These are phyloP conservation scores for Geodia barretti DNA, from an alignment of 37 sponge, comb jelly and placozoan genomes.

Conservation along the genomic window DNA sequence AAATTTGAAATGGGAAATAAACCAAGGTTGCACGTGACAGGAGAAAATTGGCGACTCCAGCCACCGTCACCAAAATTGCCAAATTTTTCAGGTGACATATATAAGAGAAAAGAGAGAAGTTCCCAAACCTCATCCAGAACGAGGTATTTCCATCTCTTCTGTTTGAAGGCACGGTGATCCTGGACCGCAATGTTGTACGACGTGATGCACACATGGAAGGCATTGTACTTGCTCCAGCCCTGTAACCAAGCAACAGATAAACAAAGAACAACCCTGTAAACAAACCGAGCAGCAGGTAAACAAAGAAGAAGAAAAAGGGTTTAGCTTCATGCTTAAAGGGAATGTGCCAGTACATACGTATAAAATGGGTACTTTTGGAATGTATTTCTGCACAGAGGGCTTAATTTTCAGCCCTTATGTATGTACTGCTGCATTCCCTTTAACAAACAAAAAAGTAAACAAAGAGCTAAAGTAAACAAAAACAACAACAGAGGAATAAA, in stretches of 20 bases:
- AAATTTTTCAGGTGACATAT: no score
- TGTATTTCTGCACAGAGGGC: no score
- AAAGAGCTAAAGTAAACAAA: no score
- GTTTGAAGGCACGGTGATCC: slow-evolving; percentile 90
- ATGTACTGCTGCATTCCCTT: neutral
- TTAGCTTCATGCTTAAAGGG: no score
- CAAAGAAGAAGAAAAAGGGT: no score
- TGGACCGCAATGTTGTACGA: slow-evolving; percentile 96
- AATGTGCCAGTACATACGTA: no score
- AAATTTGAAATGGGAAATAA: no score
- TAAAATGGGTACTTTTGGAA: no score
- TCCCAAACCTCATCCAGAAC: slow-evolving; percentile 89
- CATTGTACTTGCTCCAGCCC: slow-evolving; percentile 96
- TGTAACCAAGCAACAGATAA: slow-evolving; percentile 35
- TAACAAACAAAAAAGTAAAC: no score
- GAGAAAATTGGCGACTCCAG: neutral
- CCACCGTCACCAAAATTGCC: neutral
- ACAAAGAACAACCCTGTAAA: no score
- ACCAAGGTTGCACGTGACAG: no score
- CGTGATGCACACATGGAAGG: slow-evolving; percentile 99
- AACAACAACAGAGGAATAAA: neutral
- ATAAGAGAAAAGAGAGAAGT: neutral
- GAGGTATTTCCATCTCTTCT: slow-evolving; percentile 96
- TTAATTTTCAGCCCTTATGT: neutral
- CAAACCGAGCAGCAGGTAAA: no score